Evolutionary conservation across 2,113 vertebrate genomes (phyloP), one percentile per base, ranked within the genome.

Genomic region (Taxidea taxus): DNA sequence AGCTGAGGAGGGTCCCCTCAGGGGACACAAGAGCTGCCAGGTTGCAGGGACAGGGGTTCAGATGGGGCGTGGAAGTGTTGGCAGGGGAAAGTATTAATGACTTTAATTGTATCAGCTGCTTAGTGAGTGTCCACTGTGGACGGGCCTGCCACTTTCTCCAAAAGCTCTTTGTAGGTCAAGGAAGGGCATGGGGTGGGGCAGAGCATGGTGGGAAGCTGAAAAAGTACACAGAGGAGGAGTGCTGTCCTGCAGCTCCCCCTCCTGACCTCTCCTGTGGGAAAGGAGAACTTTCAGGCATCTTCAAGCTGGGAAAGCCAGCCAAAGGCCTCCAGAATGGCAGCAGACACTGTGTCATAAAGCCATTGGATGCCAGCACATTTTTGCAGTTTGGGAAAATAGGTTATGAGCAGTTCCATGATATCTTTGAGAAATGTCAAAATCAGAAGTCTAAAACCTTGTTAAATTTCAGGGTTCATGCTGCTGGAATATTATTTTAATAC

Each of bases 341-440:
- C 42, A 18, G 74, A 27, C 27, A 18, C 42, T 47, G 23, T 44
- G 74, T 44, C 42, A 3, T 27, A 31, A 54, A 31, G 7, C 7
- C 78, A n/a, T 25, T 34, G 2, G 21, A 4, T 12, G 6, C 27
- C 10, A 16, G 23, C 66, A 42, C 10, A 25, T 14, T 7, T 72
- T 7, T 62, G 29, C 49, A 77, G 23, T 75, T 42, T 60, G 20
- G 21, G 49, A 82, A 60, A 5, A 6, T 29, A 3, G 15, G 20
- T 82, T 74, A 37, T 77, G 54, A 16, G 42, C 1, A 12, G 44
- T 42, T 49, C 44, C 68, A 70, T 18, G 27, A 25, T 8, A 23
- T 87, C 60, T 72, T 72, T 34, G 51, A 72, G 86, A 75, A 92
- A 68, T 15, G 21, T 74, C 81, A 51, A 68, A 82, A 37, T 27